These are phyloP conservation scores for Drosophila takahashii DNA, from an alignment of 1,140 invertebrate species.

Conservation along the genomic window DNA sequence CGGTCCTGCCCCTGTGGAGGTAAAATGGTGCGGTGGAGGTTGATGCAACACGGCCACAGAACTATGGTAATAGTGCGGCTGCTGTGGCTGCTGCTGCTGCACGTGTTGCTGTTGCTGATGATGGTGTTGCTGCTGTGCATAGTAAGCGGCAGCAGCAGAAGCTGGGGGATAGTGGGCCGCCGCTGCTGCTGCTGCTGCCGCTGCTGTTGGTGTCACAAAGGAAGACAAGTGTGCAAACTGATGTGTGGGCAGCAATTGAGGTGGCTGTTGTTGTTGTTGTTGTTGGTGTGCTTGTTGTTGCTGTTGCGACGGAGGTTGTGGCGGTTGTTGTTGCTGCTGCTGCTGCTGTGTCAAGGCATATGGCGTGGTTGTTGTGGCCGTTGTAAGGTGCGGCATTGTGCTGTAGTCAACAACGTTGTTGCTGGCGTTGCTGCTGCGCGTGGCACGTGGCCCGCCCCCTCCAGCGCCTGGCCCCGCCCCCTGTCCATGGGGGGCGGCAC, in stretches of 20 bases:
- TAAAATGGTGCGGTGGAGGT: constrained; percentile 73
- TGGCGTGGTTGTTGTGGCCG: constrained; percentile 45
- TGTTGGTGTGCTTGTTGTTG: constrained; percentile 29
- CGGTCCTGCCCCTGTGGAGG: constrained; percentile 72
- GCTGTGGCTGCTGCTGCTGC: constrained; percentile 48
- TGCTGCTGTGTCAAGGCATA: constrained; percentile 56
- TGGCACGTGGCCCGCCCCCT: constrained; percentile 65
- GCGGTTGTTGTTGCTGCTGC: constrained; percentile 39
- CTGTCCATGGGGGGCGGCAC: constrained; percentile 70
- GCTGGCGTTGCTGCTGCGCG: constrained; percentile 54
- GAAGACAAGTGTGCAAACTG: constrained; percentile 76
- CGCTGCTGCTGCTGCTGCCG: constrained; percentile 40
- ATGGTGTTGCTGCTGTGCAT: constrained; percentile 63
- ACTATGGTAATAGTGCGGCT: constrained; percentile 73
- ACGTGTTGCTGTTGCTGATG: constrained; percentile 50
- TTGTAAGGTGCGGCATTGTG: constrained; percentile 39
- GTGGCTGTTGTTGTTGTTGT: constrained; percentile 31
- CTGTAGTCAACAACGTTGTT: constrained; percentile 68
- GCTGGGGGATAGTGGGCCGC: constrained; percentile 61
- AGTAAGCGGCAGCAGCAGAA: constrained; percentile 63
- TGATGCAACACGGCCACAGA: constrained; percentile 68
- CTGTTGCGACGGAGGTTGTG: constrained; percentile 31
- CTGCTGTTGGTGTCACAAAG: constrained; percentile 61
- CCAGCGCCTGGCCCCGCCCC: constrained; percentile 58
- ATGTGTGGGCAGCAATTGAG: constrained; percentile 58